Evolutionary conservation across 2,888 invertebrate genomes (phyloP).

Genomic region (Fragum whitleyi): DNA sequence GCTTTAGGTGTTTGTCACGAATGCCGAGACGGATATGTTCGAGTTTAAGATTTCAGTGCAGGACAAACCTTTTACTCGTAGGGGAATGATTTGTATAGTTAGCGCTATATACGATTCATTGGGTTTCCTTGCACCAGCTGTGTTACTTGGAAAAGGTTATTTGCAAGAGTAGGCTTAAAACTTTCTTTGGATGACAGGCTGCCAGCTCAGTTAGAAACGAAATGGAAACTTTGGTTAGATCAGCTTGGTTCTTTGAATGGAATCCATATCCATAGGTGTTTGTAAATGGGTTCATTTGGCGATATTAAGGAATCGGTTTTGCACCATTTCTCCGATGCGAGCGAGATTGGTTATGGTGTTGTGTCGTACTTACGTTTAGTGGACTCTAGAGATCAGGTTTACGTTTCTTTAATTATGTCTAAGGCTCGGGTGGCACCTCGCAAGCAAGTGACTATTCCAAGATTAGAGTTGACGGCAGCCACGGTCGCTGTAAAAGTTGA

Average conservation of each 20-base stretch:
- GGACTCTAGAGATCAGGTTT: background rate
- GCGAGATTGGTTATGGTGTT: slow-evolving; percentile 52
- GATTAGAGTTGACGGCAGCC: no score
- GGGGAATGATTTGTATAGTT: slow-evolving; percentile 55
- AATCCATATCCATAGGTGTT: slow-evolving; percentile 52
- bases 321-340: slow-evolving; percentile 60
- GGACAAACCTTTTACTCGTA: slow-evolving; percentile 44
- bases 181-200: no score
- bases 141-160: no score
- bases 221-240: background rate
- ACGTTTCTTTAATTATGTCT: background rate
- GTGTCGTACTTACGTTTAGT: slow-evolving; percentile 36
- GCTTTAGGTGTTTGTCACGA: slow-evolving; percentile 53
- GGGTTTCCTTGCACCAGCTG: no score
- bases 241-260: background rate
- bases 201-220: background rate
- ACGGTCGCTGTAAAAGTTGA: no score
- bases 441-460: background rate
- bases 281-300: slow-evolving; percentile 5
- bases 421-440: background rate
- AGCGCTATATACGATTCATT: slow-evolving; percentile 55
- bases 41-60: slow-evolving; percentile 29
- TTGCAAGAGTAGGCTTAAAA: no score
- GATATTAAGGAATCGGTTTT: background rate
- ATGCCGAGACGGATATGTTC: no score